phyloP scores from a whole-genome alignment of 92 coral and sea anemone species.

The Heliopora coerulea region DNA sequence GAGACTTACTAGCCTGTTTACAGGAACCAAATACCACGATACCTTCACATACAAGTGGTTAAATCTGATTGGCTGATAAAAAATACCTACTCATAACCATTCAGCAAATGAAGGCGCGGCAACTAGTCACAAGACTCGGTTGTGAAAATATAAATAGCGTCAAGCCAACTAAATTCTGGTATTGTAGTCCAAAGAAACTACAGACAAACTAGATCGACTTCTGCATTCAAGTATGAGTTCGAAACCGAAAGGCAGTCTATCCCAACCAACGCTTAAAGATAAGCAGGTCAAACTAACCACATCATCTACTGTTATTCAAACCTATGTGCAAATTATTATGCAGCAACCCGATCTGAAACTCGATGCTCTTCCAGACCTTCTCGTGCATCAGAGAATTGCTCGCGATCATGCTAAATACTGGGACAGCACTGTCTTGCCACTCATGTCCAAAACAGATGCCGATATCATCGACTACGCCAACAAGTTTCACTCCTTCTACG shows the following conservation, averaged over 20 bases:
- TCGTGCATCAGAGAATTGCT: conserved; percentile 23
- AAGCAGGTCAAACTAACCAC: conserved; percentile 5
- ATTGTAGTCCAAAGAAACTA: no score
- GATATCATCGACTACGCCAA: conserved; percentile 36
- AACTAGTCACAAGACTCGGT: no score
- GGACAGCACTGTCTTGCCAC: conserved; percentile 21
- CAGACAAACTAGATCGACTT: no score
- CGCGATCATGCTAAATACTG: conserved; percentile 24
- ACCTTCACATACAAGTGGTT: no score
- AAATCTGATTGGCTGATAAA: no score
- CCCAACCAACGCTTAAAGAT: neutral
- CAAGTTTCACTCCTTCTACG: conserved; percentile 31
- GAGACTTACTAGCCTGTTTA: no score
- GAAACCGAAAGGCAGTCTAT: conserved; percentile 9
- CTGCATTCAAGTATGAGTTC: conserved; percentile 15
- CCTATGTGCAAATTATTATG: conserved; percentile 22
- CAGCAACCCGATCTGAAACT: conserved; percentile 41
- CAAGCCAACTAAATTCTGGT: no score
- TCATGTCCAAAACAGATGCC: conserved; percentile 35
- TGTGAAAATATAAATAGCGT: no score
- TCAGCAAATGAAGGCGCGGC: no score
- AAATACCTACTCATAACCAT: no score
- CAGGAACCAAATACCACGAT: no score
- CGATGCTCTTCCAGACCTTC: conserved; percentile 21
- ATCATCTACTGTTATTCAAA: conserved; percentile 11